These are phyloP conservation scores for Megastigmus dorsalis DNA, from an alignment of 2,888 invertebrate species.

Conservation along the genomic window DNA sequence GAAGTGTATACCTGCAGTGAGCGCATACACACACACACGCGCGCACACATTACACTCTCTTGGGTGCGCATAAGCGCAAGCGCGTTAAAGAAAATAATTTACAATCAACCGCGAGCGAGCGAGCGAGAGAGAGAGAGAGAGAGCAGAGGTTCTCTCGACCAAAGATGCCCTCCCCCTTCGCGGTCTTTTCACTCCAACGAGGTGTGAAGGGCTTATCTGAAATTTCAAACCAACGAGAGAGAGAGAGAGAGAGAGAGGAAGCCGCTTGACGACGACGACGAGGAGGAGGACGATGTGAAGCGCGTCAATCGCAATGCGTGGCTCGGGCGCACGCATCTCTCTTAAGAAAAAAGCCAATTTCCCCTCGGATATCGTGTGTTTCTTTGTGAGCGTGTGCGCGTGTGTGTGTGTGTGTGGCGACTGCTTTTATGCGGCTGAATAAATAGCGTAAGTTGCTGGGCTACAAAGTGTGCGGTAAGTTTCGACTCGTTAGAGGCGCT, in stretches of 20 bases:
- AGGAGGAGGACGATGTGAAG: neutral
- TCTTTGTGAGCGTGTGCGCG: neutral
- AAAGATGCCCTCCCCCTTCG: too few relatives aligned
- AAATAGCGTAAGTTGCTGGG: neutral
- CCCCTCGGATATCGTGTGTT: constrained; percentile 5
- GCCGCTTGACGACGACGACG: neutral
- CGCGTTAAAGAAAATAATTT: constrained; percentile 31
- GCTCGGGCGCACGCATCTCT: constrained; percentile 15
- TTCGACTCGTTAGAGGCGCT: too few relatives aligned
- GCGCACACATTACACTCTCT: neutral
- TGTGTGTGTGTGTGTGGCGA: neutral
- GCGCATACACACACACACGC: neutral
- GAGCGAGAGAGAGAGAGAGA: neutral
- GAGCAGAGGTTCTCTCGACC: too few relatives aligned
- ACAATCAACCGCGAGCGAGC: constrained; percentile 30
- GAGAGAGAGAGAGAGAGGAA: neutral
- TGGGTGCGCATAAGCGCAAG: too few relatives aligned
- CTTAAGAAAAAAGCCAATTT: neutral
- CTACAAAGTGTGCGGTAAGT: neutral
- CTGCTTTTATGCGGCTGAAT: neutral
- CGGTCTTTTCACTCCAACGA: constrained; percentile 39
- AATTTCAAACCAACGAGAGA: constrained; percentile 45
- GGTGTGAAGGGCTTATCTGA: constrained; percentile 50
- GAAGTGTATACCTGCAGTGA: too few relatives aligned
- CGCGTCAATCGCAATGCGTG: constrained; percentile 31